Base-by-base conservation (phyloP, 92 coral and sea anemone genomes). In the Heliopora coerulea region DNA sequence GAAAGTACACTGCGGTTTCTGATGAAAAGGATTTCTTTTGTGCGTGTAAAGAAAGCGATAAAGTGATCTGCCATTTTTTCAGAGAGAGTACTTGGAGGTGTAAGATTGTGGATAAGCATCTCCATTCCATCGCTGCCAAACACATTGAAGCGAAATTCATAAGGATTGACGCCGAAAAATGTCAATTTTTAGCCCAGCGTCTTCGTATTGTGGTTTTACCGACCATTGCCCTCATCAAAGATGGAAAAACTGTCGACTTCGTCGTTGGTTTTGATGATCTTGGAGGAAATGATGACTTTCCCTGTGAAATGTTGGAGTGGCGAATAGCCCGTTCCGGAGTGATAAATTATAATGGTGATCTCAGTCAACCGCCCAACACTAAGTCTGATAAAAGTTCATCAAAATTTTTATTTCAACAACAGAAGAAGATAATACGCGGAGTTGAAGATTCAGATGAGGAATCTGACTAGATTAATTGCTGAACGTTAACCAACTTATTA, bases 91-190 rank as follows among this genome's bases (percentile, higher is more conserved):
- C 99, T 0, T 95, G 88, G 74, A 91, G 99, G 25, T 95, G 99
- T 59, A 95, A 95, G 81, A 95, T 95, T 17, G 89, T 95, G 5
- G 99, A 95, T 82, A 95, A 95, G 73, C 99, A 95, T 52, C 85
- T 95, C 59, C 82, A 88, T 25, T 70, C 91, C 19, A 86, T 95
- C 1, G 99, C 99, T 24, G 93, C 99, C 1, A 95, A 86, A 62
- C 96, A 95, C 83, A 78, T 95, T 65, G 99, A 95, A 65, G 83
- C 99, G 11, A 95, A 95, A 44, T 95, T 95, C 54, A 88, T 95
- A 63, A 95, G 88, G 70, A 83, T 95, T 32, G 83, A 88, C 72
- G 99, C 89, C 14, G 95, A 84, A 49, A 86, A 88, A 50, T 83
- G 91, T 61, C 91, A 84, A 68, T 95, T 95, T 75, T 76, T 95